Base-by-base conservation (phyloP, 2,797 vertebrate species). In the Schizothorax lantsangensis region DNA sequence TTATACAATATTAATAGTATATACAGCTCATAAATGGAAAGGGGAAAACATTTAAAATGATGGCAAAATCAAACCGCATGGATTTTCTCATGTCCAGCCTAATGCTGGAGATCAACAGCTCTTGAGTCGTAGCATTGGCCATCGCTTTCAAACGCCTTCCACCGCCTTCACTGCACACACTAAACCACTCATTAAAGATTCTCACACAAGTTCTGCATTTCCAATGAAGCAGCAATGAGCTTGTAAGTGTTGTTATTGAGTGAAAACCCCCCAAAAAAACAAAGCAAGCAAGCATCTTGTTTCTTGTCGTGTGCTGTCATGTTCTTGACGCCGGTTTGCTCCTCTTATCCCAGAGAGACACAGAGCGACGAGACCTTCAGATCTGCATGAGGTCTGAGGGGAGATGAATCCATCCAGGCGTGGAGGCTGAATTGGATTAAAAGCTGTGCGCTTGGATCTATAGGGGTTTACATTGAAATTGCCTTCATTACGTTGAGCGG, bases 361-460 rank as follows among this genome's bases (percentile, higher is more conserved):
- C 64, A 68, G 64, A 68, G 15, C 7, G 30, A 36, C 17, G 30
- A 68, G 64, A 77, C 62, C 74, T 59, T 84, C 26, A 47, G 85
- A 86, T 82, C 57, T 40, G 66, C 81, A 68, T 69, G 6, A 74
- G 72, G 77, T 74, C 73, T 88, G 81, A 77, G 62, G 69, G 77
- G 68, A 75, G 62, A 80, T 40, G 72, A 79, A 86, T 84, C 82
- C 33, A 74, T 84, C 74, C 49, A 68, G 54, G 36, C 33, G 19
- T 62, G 81, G 73, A 85, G 78, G 64, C 82, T 84, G 62, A 66
- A 81, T 84, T 85, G 88, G 88, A 87, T 89, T 87, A 87, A 85
- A 68, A 77, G 36, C 33, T 68, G 47, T 80, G 83, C 30, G 80
- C 47, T 68, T 62, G 74, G 82, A 89, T 87, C 81, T 79, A 73